Conservation (phyloP, 2,888 invertebrate genomes). For the Apoda limacodes region DNA sequence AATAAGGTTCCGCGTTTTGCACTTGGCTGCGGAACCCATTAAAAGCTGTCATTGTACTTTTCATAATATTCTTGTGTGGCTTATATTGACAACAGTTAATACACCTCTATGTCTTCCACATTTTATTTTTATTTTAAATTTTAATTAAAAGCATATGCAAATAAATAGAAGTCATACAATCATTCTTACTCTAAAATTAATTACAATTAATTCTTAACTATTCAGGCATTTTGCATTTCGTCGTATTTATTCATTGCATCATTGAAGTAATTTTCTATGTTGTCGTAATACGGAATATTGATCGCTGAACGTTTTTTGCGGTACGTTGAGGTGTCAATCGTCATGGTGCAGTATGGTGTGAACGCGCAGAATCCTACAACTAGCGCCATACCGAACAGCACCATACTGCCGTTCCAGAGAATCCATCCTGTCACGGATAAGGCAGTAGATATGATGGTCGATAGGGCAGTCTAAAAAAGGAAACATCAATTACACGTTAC, state of each 20-base stretch:
- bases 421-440: constrained; percentile 36
- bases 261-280: constrained; percentile 22
- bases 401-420: constrained; percentile 32
- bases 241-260: constrained; percentile 24
- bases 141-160: too few species aligned
- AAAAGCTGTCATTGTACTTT: too few species aligned
- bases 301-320: constrained; percentile 41
- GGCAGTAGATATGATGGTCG: constrained; percentile 21
- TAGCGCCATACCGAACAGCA: constrained; percentile 46
- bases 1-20: too few species aligned
- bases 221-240: constrained; percentile 17
- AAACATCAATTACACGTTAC: constrained; percentile 1
- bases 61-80: too few species aligned
- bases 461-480: constrained; percentile 23
- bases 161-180: too few species aligned
- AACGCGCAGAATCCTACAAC: constrained; percentile 65
- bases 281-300: constrained; percentile 43
- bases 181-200: too few species aligned
- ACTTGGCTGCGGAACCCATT: too few species aligned
- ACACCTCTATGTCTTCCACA: too few species aligned
- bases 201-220: too few species aligned
- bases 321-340: constrained; percentile 44
- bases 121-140: too few species aligned
- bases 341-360: constrained; percentile 64
- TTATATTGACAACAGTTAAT: too few species aligned